These are phyloP conservation scores for Pseudopodoces humilis DNA, from an alignment of 2,113 vertebrate species.

Conservation along the genomic window DNA sequence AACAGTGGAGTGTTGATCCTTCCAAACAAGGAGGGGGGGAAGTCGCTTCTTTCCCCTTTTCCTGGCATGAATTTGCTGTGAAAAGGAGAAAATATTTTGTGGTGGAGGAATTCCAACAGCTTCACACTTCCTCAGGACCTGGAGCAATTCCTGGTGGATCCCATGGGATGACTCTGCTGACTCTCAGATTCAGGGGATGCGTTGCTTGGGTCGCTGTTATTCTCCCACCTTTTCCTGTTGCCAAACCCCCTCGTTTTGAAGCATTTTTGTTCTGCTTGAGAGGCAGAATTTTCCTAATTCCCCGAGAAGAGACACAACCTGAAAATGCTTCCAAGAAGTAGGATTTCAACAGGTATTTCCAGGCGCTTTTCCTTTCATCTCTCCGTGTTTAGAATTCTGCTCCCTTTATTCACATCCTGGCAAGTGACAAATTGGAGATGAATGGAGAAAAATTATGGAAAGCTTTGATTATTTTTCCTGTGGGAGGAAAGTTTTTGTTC, in stretches of 20 bases:
- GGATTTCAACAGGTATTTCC: neutral
- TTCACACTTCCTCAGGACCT: neutral
- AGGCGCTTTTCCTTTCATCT: neutral
- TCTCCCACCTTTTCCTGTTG: neutral
- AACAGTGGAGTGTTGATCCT: neutral
- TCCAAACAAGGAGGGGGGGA: neutral
- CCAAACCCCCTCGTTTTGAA: neutral
- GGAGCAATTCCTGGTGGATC: neutral
- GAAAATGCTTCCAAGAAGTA: neutral
- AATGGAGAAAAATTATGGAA: neutral
- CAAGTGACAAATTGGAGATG: neutral
- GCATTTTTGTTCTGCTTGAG: neutral
- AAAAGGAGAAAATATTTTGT: neutral
- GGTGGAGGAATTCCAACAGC: neutral
- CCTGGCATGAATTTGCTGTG: neutral
- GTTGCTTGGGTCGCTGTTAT: rapidly evolving
- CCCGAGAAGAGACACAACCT: neutral
- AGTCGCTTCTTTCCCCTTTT: neutral
- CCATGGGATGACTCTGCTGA: neutral
- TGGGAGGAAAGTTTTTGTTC: neutral
- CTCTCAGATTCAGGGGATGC: neutral
- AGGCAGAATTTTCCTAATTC: neutral
- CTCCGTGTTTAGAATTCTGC: neutral
- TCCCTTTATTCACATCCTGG: neutral
- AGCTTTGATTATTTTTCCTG: neutral